A percentile compares a stretch with the other conserved stretches of the same genome.
Conservation (phyloP, 2,113 vertebrate species). For the Cinclus mexicanus region DNA sequence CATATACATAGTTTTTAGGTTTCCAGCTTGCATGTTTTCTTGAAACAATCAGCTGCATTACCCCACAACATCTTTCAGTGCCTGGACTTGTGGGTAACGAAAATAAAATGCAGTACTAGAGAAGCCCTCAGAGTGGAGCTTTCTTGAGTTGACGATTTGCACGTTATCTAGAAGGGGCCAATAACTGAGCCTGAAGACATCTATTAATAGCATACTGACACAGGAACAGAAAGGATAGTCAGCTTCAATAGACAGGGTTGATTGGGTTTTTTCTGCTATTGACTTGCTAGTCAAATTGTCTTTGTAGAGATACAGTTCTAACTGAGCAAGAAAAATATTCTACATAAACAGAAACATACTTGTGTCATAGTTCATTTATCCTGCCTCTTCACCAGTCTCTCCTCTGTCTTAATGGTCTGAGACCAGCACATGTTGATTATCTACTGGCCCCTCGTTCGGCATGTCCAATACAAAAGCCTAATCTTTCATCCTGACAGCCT, state of each 20-base stretch:
- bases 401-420: background rate
- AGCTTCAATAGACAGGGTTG: background rate
- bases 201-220: background rate
- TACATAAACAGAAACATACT: background rate
- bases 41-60: background rate
- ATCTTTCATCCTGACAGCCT: background rate
- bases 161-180: fast-evolving
- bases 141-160: background rate
- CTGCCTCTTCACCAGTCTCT: background rate
- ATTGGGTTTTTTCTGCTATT: background rate
- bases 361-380: background rate
- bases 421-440: background rate
- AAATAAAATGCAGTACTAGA: background rate
- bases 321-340: background rate
- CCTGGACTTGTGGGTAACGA: background rate
- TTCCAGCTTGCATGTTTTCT: background rate
- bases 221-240: background rate
- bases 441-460: background rate
- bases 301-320: background rate
- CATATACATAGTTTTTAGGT: background rate
- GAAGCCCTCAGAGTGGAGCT: background rate
- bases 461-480: background rate
- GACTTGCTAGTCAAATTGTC: background rate
- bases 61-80: background rate
- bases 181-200: background rate